A percentile compares a stretch with the other conserved stretches of the same genome.
These are phyloP conservation scores for Disparrhopalites patrizii DNA, from an alignment of 2,888 invertebrate species.

Conservation along the genomic window DNA sequence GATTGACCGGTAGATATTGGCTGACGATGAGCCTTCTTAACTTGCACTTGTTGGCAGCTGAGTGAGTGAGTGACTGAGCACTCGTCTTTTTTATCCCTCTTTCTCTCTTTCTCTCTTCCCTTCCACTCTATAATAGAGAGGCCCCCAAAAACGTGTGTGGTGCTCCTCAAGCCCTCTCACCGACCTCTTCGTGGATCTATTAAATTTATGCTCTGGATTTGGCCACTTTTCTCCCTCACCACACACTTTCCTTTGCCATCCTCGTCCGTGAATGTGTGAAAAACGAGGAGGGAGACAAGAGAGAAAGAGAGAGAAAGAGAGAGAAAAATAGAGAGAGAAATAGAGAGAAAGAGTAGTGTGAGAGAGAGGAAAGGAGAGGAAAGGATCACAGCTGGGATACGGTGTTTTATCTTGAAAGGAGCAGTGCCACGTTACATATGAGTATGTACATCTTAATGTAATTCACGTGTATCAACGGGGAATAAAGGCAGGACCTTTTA, in stretches of 20 bases:
- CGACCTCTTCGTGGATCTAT: no score
- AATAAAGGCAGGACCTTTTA: slow-evolving; percentile 3
- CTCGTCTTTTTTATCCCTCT: no score
- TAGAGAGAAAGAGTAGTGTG: no score
- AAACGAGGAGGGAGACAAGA: no score
- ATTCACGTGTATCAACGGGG: slow-evolving; percentile 11
- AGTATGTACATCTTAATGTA: slow-evolving; percentile 16
- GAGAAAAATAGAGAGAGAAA: no score
- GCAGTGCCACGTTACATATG: no score
- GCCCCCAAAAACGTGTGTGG: no score
- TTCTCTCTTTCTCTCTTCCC: slow-evolving; percentile 3
- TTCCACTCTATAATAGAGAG: no score
- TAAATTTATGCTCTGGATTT: no score
- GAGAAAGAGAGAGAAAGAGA: neutral
- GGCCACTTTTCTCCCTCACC: no score
- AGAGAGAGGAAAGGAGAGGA: slow-evolving; percentile 13
- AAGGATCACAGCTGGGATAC: slow-evolving; percentile 26
- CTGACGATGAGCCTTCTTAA: slow-evolving; percentile 19
- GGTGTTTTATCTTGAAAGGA: slow-evolving; percentile 19
- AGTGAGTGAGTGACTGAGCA: no score
- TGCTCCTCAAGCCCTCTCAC: no score
- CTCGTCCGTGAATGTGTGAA: neutral
- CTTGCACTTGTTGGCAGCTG: slow-evolving; percentile 26
- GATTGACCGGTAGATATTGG: slow-evolving; percentile 29
- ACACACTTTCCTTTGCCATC: neutral